Evolutionary conservation across 2,888 invertebrate species (phyloP).

Genomic region (Lithodes maja): DNA sequence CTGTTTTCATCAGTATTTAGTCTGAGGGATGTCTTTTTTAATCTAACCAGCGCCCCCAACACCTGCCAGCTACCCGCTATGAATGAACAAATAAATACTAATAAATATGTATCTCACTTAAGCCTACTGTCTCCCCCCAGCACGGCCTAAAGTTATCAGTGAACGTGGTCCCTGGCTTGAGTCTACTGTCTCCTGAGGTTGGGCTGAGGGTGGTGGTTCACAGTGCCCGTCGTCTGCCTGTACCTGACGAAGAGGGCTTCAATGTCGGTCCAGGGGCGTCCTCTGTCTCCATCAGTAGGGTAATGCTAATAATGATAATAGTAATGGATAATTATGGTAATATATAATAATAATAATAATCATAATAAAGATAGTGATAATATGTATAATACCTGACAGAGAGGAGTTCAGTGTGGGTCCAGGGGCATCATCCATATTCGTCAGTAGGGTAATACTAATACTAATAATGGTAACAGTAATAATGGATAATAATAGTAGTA

Average conservation of each 20-base stretch:
- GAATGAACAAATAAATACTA: no score
- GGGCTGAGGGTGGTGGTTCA: slow-evolving; percentile 49
- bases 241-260: slow-evolving; percentile 52
- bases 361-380: no score
- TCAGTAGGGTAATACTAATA: slow-evolving; percentile 24
- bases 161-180: slow-evolving; percentile 34
- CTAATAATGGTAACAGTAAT: no score
- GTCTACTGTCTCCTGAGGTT: slow-evolving; percentile 33
- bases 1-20: no score
- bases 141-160: slow-evolving; percentile 40
- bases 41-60: no score
- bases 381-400: slow-evolving; percentile 24
- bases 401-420: slow-evolving; percentile 51
- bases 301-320: background rate
- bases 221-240: slow-evolving; percentile 34
- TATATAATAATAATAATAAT: no score
- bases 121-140: background rate
- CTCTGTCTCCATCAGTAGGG: slow-evolving; percentile 42
- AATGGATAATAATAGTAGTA: no score
- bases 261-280: slow-evolving; percentile 49
- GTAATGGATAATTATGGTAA: no score
- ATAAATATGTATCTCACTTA: no score
- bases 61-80: no score
- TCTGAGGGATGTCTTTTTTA: no score
- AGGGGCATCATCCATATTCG: slow-evolving; percentile 39